These are phyloP conservation scores for Balaeniceps rex DNA, from an alignment of 2,113 vertebrate species.

Conservation along the genomic window DNA sequence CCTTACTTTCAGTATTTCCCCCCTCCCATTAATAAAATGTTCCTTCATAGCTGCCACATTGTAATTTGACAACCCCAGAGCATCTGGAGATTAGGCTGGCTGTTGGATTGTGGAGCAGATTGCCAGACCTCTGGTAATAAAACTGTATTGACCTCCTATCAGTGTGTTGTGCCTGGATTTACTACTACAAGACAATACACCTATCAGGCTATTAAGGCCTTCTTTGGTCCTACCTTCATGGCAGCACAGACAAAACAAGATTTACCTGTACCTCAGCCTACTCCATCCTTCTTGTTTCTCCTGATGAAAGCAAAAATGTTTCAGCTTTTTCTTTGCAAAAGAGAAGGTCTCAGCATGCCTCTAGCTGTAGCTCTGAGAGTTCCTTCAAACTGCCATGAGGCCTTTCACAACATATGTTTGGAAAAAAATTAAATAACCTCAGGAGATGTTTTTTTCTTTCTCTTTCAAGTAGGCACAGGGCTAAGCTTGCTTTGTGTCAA, in stretches of 20 bases:
- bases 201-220: not conserved
- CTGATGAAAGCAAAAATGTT: not conserved
- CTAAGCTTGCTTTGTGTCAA: conserved; percentile 26
- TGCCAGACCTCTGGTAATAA: not conserved
- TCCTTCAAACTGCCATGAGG: not conserved
- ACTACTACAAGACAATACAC: not conserved
- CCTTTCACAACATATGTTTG: conserved; percentile 32
- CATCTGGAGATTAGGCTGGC: not conserved
- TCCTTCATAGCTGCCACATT: not conserved
- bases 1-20: not conserved
- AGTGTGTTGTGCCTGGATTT: not conserved
- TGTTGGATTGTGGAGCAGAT: not conserved
- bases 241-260: not conserved
- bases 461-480: not conserved
- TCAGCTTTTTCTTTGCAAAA: not conserved
- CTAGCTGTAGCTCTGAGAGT: conserved; percentile 14
- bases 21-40: not conserved
- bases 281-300: not conserved
- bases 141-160: not conserved
- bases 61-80: not conserved
- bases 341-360: conserved; percentile 27
- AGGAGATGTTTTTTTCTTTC: not conserved
- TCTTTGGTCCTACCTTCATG: not conserved
- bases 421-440: conserved; percentile 34
- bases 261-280: not conserved